phyloP scores from a whole-genome alignment of 2,888 invertebrate genomes.

The Trachelus iudaicus region DNA sequence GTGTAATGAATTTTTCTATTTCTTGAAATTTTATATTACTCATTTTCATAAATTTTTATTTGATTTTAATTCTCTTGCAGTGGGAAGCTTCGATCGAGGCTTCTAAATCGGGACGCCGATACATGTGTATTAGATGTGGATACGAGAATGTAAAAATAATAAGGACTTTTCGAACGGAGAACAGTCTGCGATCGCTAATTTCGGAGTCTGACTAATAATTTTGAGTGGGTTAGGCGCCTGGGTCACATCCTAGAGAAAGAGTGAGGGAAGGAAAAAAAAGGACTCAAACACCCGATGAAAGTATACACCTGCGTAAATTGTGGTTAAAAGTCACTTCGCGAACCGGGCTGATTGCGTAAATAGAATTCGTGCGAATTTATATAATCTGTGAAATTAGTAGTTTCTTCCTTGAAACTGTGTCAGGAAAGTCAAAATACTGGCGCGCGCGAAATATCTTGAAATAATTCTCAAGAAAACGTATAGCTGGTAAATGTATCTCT shows the following conservation, averaged over 20 bases:
- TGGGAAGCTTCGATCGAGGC: not conserved
- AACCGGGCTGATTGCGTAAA: not conserved
- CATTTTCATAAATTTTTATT: not conserved
- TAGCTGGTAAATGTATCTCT: too few species aligned
- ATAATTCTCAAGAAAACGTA: not conserved
- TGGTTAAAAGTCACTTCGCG: not conserved
- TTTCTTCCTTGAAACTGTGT: not conserved
- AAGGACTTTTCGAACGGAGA: not conserved
- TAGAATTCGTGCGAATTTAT: not conserved
- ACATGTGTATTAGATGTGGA: not conserved
- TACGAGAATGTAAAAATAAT: not conserved
- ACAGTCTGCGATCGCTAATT: constrained; percentile 15
- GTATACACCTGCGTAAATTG: not conserved
- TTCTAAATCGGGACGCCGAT: not conserved
- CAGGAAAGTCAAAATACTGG: not conserved
- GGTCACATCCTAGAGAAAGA: constrained; percentile 5
- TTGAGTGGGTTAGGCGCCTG: constrained; percentile 15
- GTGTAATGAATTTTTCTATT: not conserved
- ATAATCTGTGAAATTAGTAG: not conserved
- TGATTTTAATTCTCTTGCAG: not conserved
- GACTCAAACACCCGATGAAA: not conserved
- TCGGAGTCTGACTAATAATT: constrained; percentile 22
- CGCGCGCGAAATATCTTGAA: not conserved
- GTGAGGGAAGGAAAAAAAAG: not conserved
- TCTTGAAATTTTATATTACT: not conserved